A percentile compares a stretch with the other conserved stretches of the same genome.
Conservation (phyloP, 2,888 invertebrate species). For the Sarcophaga carnaria region DNA sequence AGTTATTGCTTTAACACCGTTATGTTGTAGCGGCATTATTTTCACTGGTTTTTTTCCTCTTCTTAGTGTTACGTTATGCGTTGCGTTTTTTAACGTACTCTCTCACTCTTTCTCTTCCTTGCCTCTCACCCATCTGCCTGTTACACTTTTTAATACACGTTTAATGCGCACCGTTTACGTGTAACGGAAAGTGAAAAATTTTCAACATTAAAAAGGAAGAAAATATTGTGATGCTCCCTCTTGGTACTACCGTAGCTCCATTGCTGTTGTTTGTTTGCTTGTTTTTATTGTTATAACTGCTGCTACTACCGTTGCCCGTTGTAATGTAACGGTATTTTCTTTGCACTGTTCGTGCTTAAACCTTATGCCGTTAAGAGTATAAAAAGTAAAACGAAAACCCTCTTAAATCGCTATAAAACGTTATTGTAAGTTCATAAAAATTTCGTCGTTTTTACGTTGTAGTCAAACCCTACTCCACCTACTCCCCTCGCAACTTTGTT, state of each 20-base stretch:
- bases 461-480: slow-evolving; percentile 4
- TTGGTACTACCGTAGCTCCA: too few relatives aligned
- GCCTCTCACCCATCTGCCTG: background rate
- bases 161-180: background rate
- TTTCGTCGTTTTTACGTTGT: slow-evolving; percentile 44
- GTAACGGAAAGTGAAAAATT: too few relatives aligned
- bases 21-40: background rate
- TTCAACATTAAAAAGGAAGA: too few relatives aligned
- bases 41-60: background rate
- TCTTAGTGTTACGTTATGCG: background rate
- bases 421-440: slow-evolving; percentile 54
- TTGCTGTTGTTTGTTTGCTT: too few relatives aligned
- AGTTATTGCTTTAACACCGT: background rate
- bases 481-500: background rate
- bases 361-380: slow-evolving; percentile 4
- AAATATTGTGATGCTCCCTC: too few relatives aligned
- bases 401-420: slow-evolving; percentile 50
- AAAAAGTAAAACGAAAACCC: slow-evolving; percentile 9
- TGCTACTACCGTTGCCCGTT: background rate
- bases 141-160: background rate
- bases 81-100: background rate
- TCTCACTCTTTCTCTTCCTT: background rate
- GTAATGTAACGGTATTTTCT: background rate
- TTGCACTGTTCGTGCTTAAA: slow-evolving; percentile 8
- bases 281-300: background rate